Base-by-base conservation (phyloP, 2,113 vertebrate genomes). In the Platycercus adscitus region DNA sequence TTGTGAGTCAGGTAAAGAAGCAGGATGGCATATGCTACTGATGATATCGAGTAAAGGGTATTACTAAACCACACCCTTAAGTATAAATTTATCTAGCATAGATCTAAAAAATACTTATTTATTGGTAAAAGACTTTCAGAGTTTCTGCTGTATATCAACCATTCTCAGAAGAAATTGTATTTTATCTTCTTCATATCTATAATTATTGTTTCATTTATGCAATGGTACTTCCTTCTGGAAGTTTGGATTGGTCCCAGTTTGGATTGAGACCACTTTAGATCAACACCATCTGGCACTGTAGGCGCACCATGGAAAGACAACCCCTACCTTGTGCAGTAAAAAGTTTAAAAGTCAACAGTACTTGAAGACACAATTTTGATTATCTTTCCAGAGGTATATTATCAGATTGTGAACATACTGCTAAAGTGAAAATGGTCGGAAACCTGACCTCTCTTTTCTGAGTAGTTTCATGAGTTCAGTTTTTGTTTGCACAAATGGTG, bases 401-500 rank as follows among this genome's bases (percentile, higher is more conserved):
- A 58, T 31, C 53, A 80, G 43, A 60, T 43, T 63, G 52, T 60
- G 44, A 83, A 55, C 26, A 10, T 53, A 31, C 17, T 64, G 49
- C 39, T 15, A 16, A 66, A 86, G 39, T 55, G 33, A 92, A 81
- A 95, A 70, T 79, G 49, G 31, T 39, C 73, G 64, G 24, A 95
- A 9, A 75, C 43, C 31, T 83, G 71, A 77, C 66, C 64, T 91
- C 39, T 90, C 33, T 17, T 88, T 80, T 64, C 55, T 81, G 26
- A 58, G 24, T 43, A 77, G n/a, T 66, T 88, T 78, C 10, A 86
- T 75, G 6, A 92, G 70, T 71, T 41, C 14, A 55, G 63, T 86
- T 93, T 90, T 90, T 94, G 75, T 94, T 94, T 88, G 50, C 60
- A 91, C 82, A 93, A 96, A 91, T 77, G 75, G 71, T 50, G 56